Percentiles rank a stretch among this genome's conserved stretches.
These are phyloP conservation scores for Ranitomeya variabilis DNA, from an alignment of 2,113 vertebrate species.

Conservation along the genomic window DNA sequence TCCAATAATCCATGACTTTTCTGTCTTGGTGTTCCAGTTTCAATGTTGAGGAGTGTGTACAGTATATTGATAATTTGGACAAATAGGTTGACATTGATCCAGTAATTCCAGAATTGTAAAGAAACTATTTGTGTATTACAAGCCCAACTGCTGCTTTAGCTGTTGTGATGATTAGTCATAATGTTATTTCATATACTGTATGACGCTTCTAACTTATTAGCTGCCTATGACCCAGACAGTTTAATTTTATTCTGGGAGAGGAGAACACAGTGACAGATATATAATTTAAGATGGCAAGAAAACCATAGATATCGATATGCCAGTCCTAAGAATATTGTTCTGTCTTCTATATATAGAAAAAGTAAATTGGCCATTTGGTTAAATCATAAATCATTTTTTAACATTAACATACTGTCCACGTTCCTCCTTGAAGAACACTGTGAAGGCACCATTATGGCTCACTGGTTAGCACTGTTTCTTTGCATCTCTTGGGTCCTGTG, in stretches of 20 bases:
- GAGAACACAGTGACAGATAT: background rate
- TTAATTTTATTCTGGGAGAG: background rate
- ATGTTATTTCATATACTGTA: background rate
- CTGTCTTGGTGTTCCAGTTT: too few relatives aligned
- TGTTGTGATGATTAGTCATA: background rate
- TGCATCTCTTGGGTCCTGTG: too few relatives aligned
- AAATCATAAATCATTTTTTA: too few relatives aligned
- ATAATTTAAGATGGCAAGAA: background rate
- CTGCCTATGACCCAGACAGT: background rate
- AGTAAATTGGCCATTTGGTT: too few relatives aligned
- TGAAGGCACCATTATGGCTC: too few relatives aligned
- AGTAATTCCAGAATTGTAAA: background rate
- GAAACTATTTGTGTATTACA: background rate
- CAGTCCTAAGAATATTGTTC: background rate
- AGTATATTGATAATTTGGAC: too few relatives aligned
- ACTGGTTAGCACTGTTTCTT: too few relatives aligned
- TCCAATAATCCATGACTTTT: too few relatives aligned
- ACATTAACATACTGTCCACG: too few relatives aligned
- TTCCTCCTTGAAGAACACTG: too few relatives aligned
- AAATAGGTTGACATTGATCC: background rate
- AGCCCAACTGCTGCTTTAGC: background rate
- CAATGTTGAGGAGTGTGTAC: too few relatives aligned
- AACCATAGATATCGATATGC: background rate
- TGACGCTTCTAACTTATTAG: background rate
- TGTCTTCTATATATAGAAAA: background rate